phyloP scores from a whole-genome alignment of 2,797 vertebrate species.

The Apogon talboti region DNA sequence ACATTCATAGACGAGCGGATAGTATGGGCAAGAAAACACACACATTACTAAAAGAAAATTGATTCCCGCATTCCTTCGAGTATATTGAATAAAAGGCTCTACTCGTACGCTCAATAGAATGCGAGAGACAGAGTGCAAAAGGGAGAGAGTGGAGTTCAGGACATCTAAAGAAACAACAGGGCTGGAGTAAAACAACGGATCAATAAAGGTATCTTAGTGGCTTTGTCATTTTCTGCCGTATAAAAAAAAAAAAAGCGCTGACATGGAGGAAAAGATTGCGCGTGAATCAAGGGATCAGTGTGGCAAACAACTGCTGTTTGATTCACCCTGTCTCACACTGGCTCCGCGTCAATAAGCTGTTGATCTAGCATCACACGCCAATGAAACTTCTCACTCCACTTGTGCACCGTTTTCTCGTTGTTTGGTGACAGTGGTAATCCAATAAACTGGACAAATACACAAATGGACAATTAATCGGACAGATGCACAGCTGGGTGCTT shows the following conservation, averaged over 20 bases:
- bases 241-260: constrained; percentile 56
- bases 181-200: constrained; percentile 52
- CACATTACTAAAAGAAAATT: constrained; percentile 31
- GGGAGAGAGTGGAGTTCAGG: constrained; percentile 31
- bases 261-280: constrained; percentile 46
- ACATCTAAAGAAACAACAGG: constrained; percentile 47
- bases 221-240: constrained; percentile 55
- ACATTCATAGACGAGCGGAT: constrained; percentile 18
- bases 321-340: constrained; percentile 44
- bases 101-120: constrained; percentile 15
- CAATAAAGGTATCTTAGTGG: constrained; percentile 52
- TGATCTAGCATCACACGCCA: constrained; percentile 37
- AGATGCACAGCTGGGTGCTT: constrained; percentile 36
- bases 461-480: constrained; percentile 6
- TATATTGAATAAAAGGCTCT: constrained; percentile 33
- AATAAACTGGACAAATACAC: constrained; percentile 22
- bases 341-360: constrained; percentile 44
- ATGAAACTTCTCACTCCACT: constrained; percentile 14
- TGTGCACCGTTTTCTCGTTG: constrained; percentile 26
- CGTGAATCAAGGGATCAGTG: constrained; percentile 57
- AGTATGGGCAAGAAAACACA: constrained; percentile 16
- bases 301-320: constrained; percentile 58
- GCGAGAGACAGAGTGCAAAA: constrained; percentile 19
- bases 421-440: constrained; percentile 18
- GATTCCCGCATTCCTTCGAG: constrained; percentile 37